These are phyloP conservation scores for Melinopterus prodromus DNA, from an alignment of 2,888 invertebrate species.

Conservation along the genomic window DNA sequence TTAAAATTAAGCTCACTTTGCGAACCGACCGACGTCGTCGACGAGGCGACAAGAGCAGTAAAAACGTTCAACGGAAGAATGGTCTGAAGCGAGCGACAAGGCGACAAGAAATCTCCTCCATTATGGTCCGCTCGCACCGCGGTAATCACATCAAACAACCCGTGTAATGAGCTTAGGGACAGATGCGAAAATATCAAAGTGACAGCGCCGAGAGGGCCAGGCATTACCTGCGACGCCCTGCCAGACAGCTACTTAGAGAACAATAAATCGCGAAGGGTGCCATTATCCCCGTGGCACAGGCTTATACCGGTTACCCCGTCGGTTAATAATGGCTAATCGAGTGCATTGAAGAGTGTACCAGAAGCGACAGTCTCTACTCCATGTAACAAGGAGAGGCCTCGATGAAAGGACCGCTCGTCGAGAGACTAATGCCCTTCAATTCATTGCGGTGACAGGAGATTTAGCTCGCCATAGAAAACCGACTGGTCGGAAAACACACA, in stretches of 20 bases:
- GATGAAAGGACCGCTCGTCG: conserved; percentile 44
- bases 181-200: conserved; percentile 38
- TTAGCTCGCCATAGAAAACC: conserved; percentile 50
- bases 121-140: not conserved
- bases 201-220: conserved; percentile 11
- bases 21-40: not conserved
- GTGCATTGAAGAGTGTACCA: conserved; percentile 43
- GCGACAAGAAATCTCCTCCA: not conserved
- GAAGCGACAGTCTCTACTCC: conserved; percentile 38
- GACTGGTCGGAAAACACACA: conserved; percentile 47
- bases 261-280: conserved; percentile 40
- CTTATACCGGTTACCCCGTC: conserved; percentile 29
- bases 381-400: conserved; percentile 6
- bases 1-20: not conserved
- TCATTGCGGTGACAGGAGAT: conserved; percentile 52
- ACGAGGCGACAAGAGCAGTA: not conserved
- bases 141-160: conserved; percentile 23
- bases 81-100: not conserved
- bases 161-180: conserved; percentile 31
- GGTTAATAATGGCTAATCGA: conserved; percentile 47
- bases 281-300: conserved; percentile 32
- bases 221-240: conserved; percentile 33
- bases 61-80: conserved; percentile 4
- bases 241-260: conserved; percentile 41
- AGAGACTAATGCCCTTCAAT: conserved; percentile 50